Evolutionary conservation across 2,113 vertebrate species (phyloP).

Genomic region (Pterocles gutturalis): DNA sequence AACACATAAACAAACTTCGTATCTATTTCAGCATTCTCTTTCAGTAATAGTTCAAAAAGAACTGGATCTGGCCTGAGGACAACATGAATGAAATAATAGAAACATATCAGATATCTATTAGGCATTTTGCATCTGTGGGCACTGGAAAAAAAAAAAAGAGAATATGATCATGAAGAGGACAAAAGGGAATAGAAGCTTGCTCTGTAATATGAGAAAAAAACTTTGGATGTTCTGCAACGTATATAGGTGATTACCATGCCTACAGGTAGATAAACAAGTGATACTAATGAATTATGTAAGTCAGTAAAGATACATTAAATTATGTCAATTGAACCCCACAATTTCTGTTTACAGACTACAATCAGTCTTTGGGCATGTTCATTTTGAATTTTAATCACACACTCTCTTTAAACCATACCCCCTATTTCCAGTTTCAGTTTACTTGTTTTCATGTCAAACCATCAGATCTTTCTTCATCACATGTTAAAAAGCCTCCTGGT

Average conservation of each 20-base stretch:
- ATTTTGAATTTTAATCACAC: neutral
- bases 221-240: neutral
- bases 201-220: neutral
- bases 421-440: neutral
- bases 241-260: neutral
- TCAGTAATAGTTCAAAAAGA: neutral
- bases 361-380: fast-evolving
- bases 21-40: neutral
- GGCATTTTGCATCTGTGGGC: neutral
- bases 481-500: neutral
- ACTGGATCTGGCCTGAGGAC: neutral
- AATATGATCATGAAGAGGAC: neutral
- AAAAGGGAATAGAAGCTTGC: neutral
- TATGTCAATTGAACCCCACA: neutral
- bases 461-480: neutral
- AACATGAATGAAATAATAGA: neutral
- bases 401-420: neutral
- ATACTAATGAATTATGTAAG: neutral
- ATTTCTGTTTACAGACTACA: neutral
- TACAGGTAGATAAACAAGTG: neutral
- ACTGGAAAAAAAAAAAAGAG: neutral
- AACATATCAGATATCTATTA: neutral
- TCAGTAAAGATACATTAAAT: neutral
- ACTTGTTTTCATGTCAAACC: neutral
- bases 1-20: neutral